Evolutionary conservation across 2,797 vertebrate species (phyloP), one percentile per base, ranked within the genome.

Genomic region (Cuniculus paca): DNA sequence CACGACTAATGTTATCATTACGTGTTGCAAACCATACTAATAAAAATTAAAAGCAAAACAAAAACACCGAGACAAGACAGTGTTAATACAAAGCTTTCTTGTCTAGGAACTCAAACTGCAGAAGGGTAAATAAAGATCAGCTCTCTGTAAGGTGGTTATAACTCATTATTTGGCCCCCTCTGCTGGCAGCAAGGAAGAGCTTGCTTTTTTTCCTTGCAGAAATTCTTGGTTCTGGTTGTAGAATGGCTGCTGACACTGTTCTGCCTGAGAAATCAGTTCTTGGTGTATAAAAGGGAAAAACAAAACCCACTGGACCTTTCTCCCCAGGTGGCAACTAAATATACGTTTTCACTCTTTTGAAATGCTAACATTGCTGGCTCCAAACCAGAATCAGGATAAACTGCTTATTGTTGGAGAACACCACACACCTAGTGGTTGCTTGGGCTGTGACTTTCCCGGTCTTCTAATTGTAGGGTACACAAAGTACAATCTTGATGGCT

Each of bases 131-230:
- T n/a, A 28, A 11, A 11, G 16, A 36, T 11, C 3, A 24, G 1
- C 8, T 0, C 0, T 5, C 10, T 19, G 3, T 26, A 50, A 45
- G 22, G 77, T n/a, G 48, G 39, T 11, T 70, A 50, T 36, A 93
- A 70, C 36, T 14, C 4, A 28, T 74, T 48, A 92, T 90, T 95
- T 97, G 95, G 58, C 74, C 50, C 97, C 94, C 95, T 95, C 97
- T 97, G 80, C 63, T 22, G 92, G 83, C 54, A 83, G 39, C 16
- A 93, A 88, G 36, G 39, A 83, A 50, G 42, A 84, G 7, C 31
- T 22, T 26, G 12, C n/a, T 45, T 79, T 90, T 74, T 74, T 50
- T 58, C 84, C 45, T 68, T 90, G 58, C 2, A 52, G 22, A 54
- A 92, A 95, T 60, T 92, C 63, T 89, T 81, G 75, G 42, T 72